Evolutionary conservation across 2,113 vertebrate genomes (phyloP).

Genomic region (Xyrauchen texanus): DNA sequence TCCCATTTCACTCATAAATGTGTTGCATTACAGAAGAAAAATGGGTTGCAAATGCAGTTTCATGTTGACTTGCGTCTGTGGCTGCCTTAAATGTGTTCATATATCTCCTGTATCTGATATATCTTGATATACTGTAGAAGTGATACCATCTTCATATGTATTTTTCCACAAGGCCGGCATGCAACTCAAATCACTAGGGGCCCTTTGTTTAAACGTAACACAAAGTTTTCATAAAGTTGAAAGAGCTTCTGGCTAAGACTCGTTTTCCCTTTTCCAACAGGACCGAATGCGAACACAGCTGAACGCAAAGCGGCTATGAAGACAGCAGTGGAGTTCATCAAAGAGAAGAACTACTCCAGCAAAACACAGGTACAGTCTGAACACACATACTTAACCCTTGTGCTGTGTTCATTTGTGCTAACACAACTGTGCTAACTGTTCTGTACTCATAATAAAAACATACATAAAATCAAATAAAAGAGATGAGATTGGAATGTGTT

Average conservation of each 20-base stretch:
- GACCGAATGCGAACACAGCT: slow-evolving; percentile 56
- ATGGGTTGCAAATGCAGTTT: no score
- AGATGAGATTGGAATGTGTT: no score
- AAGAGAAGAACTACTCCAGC: slow-evolving; percentile 65
- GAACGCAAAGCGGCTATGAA: slow-evolving; percentile 69
- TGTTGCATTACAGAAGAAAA: no score
- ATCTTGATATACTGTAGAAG: neutral
- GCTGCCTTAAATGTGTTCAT: no score
- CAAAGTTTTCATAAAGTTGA: slow-evolving; percentile 27
- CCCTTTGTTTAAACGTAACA: slow-evolving; percentile 8
- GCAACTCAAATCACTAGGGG: neutral
- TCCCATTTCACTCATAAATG: no score
- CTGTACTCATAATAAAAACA: no score
- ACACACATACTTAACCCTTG: no score
- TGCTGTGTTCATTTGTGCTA: no score
- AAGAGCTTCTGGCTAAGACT: neutral
- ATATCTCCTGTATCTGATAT: neutral
- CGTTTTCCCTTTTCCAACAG: slow-evolving; percentile 52
- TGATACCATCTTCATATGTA: neutral
- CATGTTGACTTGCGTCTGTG: no score
- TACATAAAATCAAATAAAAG: no score
- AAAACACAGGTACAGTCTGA: slow-evolving; percentile 66
- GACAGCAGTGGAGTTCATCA: slow-evolving; percentile 68
- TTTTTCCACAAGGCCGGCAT: neutral
- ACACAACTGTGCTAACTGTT: no score